These are phyloP conservation scores for Catharus ustulatus DNA, from an alignment of 2,797 vertebrate species.

Conservation along the genomic window DNA sequence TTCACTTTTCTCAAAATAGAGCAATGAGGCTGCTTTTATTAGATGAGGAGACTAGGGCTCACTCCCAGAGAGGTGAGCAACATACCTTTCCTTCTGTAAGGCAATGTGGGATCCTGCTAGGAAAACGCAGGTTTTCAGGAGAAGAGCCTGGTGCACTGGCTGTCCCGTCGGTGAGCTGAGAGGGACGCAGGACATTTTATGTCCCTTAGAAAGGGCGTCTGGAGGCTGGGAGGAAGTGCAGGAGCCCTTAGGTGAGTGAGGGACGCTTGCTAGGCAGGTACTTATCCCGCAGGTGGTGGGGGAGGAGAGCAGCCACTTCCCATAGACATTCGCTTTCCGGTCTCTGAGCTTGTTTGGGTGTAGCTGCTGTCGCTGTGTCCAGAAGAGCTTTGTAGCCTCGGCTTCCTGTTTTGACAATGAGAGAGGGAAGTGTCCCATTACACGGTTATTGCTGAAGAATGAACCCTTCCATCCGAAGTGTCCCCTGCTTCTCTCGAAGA, in stretches of 20 bases:
- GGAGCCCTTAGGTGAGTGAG: not conserved
- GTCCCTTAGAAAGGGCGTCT: not conserved
- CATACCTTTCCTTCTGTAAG: not conserved
- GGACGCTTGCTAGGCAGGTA: not conserved
- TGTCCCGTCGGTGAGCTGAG: not conserved
- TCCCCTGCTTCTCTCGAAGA: not conserved
- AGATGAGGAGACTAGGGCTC: not conserved
- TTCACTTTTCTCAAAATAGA: not conserved
- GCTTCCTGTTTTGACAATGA: constrained; percentile 9
- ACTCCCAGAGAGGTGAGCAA: not conserved
- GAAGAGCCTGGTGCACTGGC: not conserved
- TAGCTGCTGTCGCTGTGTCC: not conserved
- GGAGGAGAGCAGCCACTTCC: not conserved
- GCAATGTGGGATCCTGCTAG: not conserved
- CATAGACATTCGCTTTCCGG: not conserved
- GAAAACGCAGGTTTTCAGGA: not conserved
- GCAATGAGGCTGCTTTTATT: not conserved
- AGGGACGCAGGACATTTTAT: not conserved
- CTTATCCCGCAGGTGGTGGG: not conserved
- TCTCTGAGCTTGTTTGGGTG: not conserved
- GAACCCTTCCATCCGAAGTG: not conserved
- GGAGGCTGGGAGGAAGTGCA: not conserved
- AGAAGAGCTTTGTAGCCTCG: not conserved
- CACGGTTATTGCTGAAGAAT: not conserved
- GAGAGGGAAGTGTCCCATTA: not conserved